Evolutionary conservation across 2,888 invertebrate genomes (phyloP), one percentile per base, ranked within the genome.

Genomic region (Eurois occulta): DNA sequence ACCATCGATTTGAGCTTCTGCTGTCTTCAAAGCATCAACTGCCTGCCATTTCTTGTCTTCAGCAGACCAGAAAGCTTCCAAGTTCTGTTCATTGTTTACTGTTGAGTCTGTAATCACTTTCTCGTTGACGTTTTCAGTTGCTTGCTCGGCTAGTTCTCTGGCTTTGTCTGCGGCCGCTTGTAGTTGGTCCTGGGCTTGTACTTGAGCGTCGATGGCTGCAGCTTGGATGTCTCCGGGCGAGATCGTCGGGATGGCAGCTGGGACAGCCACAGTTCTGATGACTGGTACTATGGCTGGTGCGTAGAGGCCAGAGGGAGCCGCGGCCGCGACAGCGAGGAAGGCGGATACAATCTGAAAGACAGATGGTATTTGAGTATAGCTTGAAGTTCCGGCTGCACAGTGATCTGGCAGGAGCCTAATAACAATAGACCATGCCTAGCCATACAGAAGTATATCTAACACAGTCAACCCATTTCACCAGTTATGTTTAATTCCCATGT

Each of bases 11-110:
- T 94, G 92, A 24, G 96, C 96, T 72, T 94, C 92, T 35, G 94
- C 94, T 0, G 94, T 93, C 78, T 94, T 93, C 3, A 93, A 75
- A 13, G 95, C 95, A 72, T 95, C 94, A 0, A 95, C 68, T 0
- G 94, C 94, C 80, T 96, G 96, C 95, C 95, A 96, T 91, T 96
- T 95, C 89, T 93, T 92, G 18, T 96, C 96, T 72, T 96, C 95
- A 0, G 86, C 90, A 0, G 92, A 90, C 96, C 95, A 96, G 90
- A 93, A 92, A 28, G 86, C 87, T 66, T 92, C 91, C 6, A 83
- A 75, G 21, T 91, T 91, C 81, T 93, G 93, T 5, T 95, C 95
- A 78, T 91, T 91, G 11, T 93, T 93, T 11, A 90, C 82, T 38
- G 94, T 93, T 2, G 87, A 88, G 6, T 87, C 91, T 58, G 93